Percentiles rank a stretch among this genome's conserved stretches.
Evolutionary conservation across 1,140 invertebrate species (phyloP).

Genomic region (Agrilus planipennis): DNA sequence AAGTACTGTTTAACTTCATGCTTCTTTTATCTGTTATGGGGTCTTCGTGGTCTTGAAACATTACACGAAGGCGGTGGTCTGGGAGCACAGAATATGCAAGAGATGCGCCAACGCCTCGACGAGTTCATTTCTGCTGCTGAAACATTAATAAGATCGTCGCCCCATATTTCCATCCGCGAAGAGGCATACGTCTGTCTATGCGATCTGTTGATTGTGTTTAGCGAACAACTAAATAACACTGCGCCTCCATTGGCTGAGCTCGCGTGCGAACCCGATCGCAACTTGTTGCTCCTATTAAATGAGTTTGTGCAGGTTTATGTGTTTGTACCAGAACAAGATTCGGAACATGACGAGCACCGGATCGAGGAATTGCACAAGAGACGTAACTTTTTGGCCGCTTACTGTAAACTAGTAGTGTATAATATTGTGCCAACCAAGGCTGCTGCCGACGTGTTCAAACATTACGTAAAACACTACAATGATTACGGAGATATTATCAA

Average conservation of each 20-base stretch:
- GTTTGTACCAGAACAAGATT: conserved; percentile 45
- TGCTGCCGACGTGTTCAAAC: conserved; percentile 91
- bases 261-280: conserved; percentile 69
- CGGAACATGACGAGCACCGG: conserved; percentile 73
- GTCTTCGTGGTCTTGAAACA: conserved; percentile 66
- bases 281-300: conserved; percentile 73
- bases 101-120: conserved; percentile 26
- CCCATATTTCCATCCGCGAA: conserved; percentile 26
- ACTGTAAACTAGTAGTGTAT: conserved; percentile 96
- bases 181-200: conserved; percentile 84
- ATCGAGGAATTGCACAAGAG: conserved; percentile 95
- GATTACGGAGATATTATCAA: conserved; percentile 99
- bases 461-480: conserved; percentile 97
- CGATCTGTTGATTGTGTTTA: conserved; percentile 91
- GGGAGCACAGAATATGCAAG: conserved; percentile 22
- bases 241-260: conserved; percentile 53
- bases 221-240: conserved; percentile 60
- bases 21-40: conserved; percentile 84
- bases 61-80: conserved; percentile 44
- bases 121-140: conserved; percentile 31
- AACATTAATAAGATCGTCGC: conserved; percentile 26
- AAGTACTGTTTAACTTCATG: conserved; percentile 82
- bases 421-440: conserved; percentile 88
- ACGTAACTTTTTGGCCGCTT: conserved; percentile 89
- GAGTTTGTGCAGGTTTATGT: conserved; percentile 89